phyloP scores from a whole-genome alignment of 2,113 vertebrate species.

The Fulica atra region DNA sequence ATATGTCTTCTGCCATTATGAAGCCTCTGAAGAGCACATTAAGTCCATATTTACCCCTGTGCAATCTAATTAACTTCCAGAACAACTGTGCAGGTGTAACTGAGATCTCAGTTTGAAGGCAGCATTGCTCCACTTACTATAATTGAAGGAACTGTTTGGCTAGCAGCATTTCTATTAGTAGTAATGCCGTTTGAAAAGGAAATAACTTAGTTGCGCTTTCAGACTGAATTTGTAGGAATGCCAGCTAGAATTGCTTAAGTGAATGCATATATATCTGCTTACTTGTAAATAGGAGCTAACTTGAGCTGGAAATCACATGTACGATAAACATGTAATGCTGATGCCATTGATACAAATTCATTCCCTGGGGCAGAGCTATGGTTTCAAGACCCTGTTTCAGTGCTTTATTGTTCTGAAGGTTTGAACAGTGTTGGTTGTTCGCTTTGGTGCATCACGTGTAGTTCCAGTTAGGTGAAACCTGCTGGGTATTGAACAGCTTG shows the following conservation, averaged over 20 bases:
- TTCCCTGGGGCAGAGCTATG: background rate
- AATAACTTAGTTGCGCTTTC: conserved; percentile 4
- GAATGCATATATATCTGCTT: background rate
- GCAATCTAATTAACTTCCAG: conserved; percentile 58
- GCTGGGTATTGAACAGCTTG: background rate
- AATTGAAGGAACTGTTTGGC: conserved; percentile 45
- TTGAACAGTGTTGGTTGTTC: background rate
- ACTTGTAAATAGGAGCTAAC: conserved; percentile 3
- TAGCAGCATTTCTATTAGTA: conserved; percentile 49
- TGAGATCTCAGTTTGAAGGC: conserved; percentile 52
- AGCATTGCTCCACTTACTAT: conserved; percentile 20
- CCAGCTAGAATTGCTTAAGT: background rate
- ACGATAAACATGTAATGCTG: background rate
- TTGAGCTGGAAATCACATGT: background rate
- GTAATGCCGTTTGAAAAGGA: conserved; percentile 11
- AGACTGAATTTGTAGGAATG: background rate
- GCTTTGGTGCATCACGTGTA: background rate
- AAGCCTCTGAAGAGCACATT: conserved; percentile 48
- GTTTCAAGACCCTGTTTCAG: background rate
- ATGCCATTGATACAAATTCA: background rate
- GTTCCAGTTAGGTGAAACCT: background rate
- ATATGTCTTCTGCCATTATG: conserved; percentile 22
- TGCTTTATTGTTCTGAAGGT: background rate
- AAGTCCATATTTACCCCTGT: conserved; percentile 45
- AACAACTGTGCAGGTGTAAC: conserved; percentile 58